These are phyloP conservation scores for Acronicta psi DNA, from an alignment of 2,888 invertebrate species.

Conservation along the genomic window DNA sequence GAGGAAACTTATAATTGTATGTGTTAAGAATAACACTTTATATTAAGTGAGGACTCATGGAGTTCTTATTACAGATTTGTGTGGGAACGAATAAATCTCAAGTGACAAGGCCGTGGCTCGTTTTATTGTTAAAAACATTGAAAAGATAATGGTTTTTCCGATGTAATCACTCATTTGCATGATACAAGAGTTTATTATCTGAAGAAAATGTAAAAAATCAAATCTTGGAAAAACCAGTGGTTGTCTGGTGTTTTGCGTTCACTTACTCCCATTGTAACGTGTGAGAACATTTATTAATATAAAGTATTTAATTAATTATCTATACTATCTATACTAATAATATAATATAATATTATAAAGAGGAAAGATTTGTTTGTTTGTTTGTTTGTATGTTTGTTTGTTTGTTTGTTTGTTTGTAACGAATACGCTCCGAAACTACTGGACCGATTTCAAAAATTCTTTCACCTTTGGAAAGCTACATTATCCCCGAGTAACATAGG, in stretches of 20 bases:
- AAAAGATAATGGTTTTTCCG: conserved; percentile 69
- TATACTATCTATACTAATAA: too few relatives aligned
- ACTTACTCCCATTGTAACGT: conserved; percentile 25
- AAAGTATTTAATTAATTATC: too few relatives aligned
- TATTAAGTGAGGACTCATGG: conserved; percentile 44
- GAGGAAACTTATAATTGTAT: conserved; percentile 72
- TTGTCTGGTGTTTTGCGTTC: conserved; percentile 25
- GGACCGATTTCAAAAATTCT: too few relatives aligned
- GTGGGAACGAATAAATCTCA: conserved; percentile 83
- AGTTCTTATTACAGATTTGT: conserved; percentile 49
- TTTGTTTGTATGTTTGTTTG: too few relatives aligned
- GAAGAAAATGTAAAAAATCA: conserved; percentile 37
- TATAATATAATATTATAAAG: too few relatives aligned
- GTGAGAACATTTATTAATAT: conserved; percentile 17
- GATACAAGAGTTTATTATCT: conserved; percentile 38
- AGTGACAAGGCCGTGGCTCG: conserved; percentile 70
- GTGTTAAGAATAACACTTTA: conserved; percentile 72
- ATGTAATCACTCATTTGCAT: conserved; percentile 63
- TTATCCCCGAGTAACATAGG: too few relatives aligned
- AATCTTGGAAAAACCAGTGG: conserved; percentile 52
- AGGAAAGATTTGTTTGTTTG: too few relatives aligned
- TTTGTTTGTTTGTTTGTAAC: too few relatives aligned
- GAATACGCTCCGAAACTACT: too few relatives aligned
- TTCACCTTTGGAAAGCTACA: too few relatives aligned
- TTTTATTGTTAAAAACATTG: conserved; percentile 67